These are phyloP conservation scores for Idaea aversata DNA, from an alignment of 2,888 invertebrate genomes.

Conservation along the genomic window DNA sequence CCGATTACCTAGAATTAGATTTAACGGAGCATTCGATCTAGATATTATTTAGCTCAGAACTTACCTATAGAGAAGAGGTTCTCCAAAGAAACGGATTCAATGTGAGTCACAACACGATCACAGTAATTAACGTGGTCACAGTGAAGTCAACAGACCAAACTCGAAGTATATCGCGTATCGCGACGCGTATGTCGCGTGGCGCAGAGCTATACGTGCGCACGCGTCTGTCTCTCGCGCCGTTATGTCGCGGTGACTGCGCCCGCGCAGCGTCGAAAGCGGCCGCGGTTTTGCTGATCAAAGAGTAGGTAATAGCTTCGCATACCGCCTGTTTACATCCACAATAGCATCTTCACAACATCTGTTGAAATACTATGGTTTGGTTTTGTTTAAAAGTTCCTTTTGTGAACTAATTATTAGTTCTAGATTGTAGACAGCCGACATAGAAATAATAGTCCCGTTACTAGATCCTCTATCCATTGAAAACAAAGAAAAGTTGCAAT, in stretches of 20 bases:
- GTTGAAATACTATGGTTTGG: not conserved
- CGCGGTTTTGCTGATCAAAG: slow-evolving; percentile 47
- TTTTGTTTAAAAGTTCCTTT: not conserved
- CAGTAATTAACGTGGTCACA: slow-evolving; percentile 35
- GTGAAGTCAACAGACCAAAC: slow-evolving; percentile 16
- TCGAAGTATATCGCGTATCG: slow-evolving; percentile 40
- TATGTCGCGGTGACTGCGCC: slow-evolving; percentile 46
- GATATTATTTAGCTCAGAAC: slow-evolving; percentile 13
- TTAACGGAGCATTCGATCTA: slow-evolving; percentile 17
- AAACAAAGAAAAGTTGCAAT: too few species aligned
- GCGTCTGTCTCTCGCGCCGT: slow-evolving; percentile 56
- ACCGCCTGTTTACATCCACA: slow-evolving; percentile 20
- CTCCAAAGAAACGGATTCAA: slow-evolving; percentile 16
- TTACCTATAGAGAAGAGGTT: slow-evolving; percentile 3
- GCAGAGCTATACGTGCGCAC: slow-evolving; percentile 38
- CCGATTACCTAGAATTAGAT: slow-evolving; percentile 8
- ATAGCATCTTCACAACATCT: slow-evolving; percentile 8
- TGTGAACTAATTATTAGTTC: too few species aligned
- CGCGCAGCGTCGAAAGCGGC: slow-evolving; percentile 54
- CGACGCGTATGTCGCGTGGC: slow-evolving; percentile 33
- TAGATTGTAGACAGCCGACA: not conserved
- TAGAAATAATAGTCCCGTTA: not conserved
- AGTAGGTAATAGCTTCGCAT: slow-evolving; percentile 29
- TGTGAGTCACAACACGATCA: slow-evolving; percentile 38
- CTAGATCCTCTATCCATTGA: too few species aligned